Conservation (phyloP, 2,797 vertebrate genomes). For the Syngnathus acus region DNA sequence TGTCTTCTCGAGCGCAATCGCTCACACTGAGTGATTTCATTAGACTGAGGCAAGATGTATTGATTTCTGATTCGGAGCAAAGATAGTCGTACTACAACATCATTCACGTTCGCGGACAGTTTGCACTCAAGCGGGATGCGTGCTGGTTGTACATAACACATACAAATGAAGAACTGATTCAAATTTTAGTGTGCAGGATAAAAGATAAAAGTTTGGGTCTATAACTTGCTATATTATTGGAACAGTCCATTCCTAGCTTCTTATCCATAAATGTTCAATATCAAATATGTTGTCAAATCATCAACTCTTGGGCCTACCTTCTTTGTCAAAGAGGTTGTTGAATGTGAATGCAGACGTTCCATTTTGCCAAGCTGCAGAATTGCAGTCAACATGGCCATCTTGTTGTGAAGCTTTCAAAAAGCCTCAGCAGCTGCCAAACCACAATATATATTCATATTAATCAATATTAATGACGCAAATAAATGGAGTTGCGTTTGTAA, state of each 20-base stretch:
- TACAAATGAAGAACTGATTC: too few species aligned
- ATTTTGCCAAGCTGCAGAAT: conserved; percentile 84
- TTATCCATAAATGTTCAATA: too few species aligned
- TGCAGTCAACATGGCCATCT: conserved; percentile 94
- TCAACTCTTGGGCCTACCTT: conserved; percentile 68
- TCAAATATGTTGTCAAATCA: too few species aligned
- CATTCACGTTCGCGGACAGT: not conserved
- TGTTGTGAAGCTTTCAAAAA: conserved; percentile 98
- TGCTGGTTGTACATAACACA: not conserved
- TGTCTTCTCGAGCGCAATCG: not conserved
- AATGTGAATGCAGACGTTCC: conserved; percentile 88
- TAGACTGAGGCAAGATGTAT: conserved; percentile 2
- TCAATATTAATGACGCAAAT: not conserved
- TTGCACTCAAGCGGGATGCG: not conserved
- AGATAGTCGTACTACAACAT: not conserved
- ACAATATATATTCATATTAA: not conserved
- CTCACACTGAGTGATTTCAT: not conserved
- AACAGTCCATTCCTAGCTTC: too few species aligned
- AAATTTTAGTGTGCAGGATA: too few species aligned
- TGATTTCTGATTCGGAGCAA: not conserved
- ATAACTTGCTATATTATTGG: too few species aligned
- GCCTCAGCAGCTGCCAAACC: conserved; percentile 83
- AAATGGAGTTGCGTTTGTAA: too few species aligned
- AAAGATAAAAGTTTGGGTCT: too few species aligned
- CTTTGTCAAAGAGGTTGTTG: conserved; percentile 94